Evolutionary conservation across 2,113 vertebrate genomes (phyloP).

Genomic region (Calcarius ornatus): DNA sequence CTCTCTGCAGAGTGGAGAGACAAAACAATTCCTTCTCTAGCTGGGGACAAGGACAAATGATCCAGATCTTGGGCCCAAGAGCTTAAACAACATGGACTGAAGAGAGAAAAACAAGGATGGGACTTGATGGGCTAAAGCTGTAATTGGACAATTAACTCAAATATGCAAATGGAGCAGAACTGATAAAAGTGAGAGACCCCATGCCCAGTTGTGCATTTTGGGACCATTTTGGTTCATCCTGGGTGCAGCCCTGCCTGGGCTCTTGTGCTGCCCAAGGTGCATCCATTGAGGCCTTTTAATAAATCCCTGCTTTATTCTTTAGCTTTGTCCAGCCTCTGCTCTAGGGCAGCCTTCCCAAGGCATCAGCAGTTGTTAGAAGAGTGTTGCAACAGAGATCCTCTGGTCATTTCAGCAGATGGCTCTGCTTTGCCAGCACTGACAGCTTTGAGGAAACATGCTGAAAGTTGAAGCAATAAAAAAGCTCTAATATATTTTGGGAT

Average conservation of each 20-base stretch:
- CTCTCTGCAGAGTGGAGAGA: not conserved
- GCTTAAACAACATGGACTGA: not conserved
- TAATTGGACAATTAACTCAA: fast-evolving
- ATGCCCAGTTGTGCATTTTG: fast-evolving
- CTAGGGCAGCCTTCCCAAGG: not conserved
- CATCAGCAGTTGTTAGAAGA: not conserved
- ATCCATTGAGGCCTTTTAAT: not conserved
- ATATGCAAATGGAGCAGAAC: not conserved
- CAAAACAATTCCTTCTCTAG: not conserved
- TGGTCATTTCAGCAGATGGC: not conserved
- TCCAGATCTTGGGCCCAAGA: not conserved
- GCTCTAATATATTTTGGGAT: not conserved
- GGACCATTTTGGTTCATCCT: not conserved
- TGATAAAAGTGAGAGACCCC: fast-evolving
- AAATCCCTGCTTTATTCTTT: not conserved
- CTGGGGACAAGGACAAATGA: not conserved
- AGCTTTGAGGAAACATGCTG: not conserved
- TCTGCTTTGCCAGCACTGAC: not conserved
- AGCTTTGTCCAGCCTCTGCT: not conserved
- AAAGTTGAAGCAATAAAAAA: not conserved
- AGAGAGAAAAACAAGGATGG: not conserved
- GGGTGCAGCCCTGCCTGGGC: not conserved
- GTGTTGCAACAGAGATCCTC: not conserved
- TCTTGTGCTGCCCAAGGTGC: not conserved
- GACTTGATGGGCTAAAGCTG: fast-evolving